Conservation (phyloP, 2,888 invertebrate species). For the Chaitophorus viminalis region DNA sequence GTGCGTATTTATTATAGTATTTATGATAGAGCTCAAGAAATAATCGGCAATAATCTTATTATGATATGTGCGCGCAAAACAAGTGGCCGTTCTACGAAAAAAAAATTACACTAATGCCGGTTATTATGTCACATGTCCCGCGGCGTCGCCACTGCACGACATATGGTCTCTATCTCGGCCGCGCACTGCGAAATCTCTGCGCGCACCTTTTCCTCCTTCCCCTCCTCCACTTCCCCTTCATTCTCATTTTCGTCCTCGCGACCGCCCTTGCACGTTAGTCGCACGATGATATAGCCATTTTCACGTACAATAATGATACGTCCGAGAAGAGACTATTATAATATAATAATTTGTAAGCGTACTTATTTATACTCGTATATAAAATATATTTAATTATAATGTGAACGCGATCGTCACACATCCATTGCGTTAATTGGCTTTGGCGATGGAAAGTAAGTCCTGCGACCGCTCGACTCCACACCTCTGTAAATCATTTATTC, state of each 20-base stretch:
- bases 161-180: constrained; percentile 53
- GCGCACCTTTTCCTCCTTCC: not conserved
- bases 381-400: not conserved
- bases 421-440: not conserved
- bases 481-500: not conserved
- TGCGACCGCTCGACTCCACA: not conserved
- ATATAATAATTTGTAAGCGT: too few relatives aligned
- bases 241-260: not conserved
- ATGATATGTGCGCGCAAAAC: not conserved
- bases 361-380: too few relatives aligned
- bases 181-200: constrained; percentile 36
- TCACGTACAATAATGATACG: not conserved
- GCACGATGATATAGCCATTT: not conserved
- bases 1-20: not conserved
- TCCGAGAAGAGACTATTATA: too few relatives aligned
- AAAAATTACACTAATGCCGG: not conserved
- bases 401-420: not conserved
- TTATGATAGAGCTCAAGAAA: not conserved
- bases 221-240: not conserved
- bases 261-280: not conserved
- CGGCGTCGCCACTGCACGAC: constrained; percentile 10
- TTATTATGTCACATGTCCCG: constrained; percentile 32
- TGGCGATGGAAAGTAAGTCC: too few relatives aligned
- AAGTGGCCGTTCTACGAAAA: constrained; percentile 25
- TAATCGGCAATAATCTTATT: not conserved